Evolutionary conservation across 2,888 invertebrate species (phyloP).

Genomic region (Cecidostiba fungosa): DNA sequence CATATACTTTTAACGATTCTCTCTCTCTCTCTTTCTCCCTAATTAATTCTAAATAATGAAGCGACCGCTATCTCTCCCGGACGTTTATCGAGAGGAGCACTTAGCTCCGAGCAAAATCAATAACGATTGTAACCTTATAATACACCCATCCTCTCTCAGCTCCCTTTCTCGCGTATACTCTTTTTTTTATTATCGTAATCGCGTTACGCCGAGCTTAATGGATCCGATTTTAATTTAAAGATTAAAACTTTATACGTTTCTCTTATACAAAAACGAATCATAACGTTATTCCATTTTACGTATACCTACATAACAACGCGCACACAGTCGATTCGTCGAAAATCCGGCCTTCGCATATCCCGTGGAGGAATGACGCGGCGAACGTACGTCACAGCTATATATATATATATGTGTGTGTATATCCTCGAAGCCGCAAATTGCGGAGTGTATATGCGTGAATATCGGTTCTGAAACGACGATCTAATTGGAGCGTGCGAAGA

Average conservation of each 20-base stretch:
- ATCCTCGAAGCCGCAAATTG: background rate
- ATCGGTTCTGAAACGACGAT: background rate
- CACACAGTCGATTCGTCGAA: background rate
- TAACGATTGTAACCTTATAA: conserved; percentile 6
- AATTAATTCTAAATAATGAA: conserved; percentile 14
- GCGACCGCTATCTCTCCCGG: background rate
- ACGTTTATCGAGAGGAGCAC: conserved; percentile 8
- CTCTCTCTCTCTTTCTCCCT: background rate
- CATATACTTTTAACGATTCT: background rate
- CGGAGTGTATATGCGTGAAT: background rate
- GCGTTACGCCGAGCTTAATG: background rate
- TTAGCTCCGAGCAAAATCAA: background rate
- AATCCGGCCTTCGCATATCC: background rate
- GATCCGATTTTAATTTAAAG: background rate
- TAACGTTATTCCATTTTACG: too few relatives aligned
- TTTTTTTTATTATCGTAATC: background rate
- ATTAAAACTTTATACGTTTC: background rate
- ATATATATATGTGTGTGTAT: background rate
- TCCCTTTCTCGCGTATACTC: too few relatives aligned
- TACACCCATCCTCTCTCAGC: background rate
- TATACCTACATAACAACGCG: too few relatives aligned
- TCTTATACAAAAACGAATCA: too few relatives aligned
- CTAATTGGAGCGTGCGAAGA: background rate
- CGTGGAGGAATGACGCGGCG: background rate
- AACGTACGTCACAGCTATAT: background rate